Base-by-base conservation (phyloP, 2,797 vertebrate genomes). In the Gastrophryne carolinensis region DNA sequence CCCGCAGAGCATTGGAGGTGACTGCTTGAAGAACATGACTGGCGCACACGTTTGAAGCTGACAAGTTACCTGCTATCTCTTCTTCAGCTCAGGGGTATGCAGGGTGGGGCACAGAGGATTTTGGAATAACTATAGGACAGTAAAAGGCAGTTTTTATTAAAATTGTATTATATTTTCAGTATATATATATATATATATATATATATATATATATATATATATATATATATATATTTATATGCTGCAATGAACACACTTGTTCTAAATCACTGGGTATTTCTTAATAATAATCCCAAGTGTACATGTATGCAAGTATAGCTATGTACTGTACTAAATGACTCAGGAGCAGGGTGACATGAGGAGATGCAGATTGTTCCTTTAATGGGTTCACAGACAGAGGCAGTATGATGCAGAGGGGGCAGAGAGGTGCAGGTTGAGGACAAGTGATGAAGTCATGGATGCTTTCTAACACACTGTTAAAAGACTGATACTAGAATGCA, bases 81-180 rank as follows among this genome's bases (percentile, higher is more conserved):
- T 64, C 75, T 72, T 50, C 75, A 72, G 68, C 68, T 72, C 75
- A 66, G 75, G 75, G 75, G 75, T 78, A 78, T 72, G 75, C 17
- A 17, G 5, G 37, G 13, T 26, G 61, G 37, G 15, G 11, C 3
- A 3, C 21, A 24, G 34, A 2, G 35, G 13, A 34, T 32, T 44
- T 60, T 41, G 17, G 44, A 9, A 47, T 47, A 8, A n/a, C 21
- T 21, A 2, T 21, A 47, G 3, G 3, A 47, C 39, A 17, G n/a
- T 1, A 9, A 10, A 19, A 21, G 10, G 17, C 44, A n/a, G n/a
- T n/a, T n/a, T n/a, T n/a, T n/a, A n/a, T n/a, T n/a, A n/a, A n/a
- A n/a, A n/a, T n/a, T n/a, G n/a, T n/a, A n/a, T n/a, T n/a, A n/a
- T n/a, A n/a, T n/a, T n/a, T n/a, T n/a, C n/a, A n/a, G n/a, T n/a